Evolutionary conservation across 2,797 vertebrate genomes (phyloP).

Genomic region (Anabas testudineus): DNA sequence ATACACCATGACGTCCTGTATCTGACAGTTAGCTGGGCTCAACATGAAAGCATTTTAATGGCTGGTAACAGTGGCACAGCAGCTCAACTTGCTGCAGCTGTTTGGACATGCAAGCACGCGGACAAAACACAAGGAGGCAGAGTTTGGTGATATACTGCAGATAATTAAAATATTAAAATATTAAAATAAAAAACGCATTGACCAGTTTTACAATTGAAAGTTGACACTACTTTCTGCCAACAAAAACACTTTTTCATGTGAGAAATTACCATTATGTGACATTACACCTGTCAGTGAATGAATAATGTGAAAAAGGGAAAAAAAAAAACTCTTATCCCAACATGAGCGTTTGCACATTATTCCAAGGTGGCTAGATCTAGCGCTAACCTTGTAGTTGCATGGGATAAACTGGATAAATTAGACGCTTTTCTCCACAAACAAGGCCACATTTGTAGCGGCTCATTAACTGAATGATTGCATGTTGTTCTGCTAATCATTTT

Average conservation of each 20-base stretch:
- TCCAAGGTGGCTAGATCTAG: too few species aligned
- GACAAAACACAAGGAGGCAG: background rate
- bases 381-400: too few species aligned
- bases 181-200: background rate
- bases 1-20: slow-evolving; percentile 69
- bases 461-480: background rate
- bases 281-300: background rate
- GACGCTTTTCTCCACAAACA: too few species aligned
- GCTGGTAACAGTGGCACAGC: background rate
- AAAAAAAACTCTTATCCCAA: background rate
- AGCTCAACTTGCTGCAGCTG: background rate
- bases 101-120: background rate
- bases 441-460: too few species aligned
- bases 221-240: background rate
- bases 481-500: background rate
- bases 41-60: background rate
- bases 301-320: background rate
- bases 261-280: background rate
- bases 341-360: background rate
- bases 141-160: background rate
- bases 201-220: background rate
- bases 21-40: slow-evolving; percentile 33
- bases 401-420: too few species aligned
- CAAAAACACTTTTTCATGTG: too few species aligned
- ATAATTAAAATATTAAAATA: background rate